Evolutionary conservation across 2,888 invertebrate genomes (phyloP).

Genomic region (Merodon equestris): DNA sequence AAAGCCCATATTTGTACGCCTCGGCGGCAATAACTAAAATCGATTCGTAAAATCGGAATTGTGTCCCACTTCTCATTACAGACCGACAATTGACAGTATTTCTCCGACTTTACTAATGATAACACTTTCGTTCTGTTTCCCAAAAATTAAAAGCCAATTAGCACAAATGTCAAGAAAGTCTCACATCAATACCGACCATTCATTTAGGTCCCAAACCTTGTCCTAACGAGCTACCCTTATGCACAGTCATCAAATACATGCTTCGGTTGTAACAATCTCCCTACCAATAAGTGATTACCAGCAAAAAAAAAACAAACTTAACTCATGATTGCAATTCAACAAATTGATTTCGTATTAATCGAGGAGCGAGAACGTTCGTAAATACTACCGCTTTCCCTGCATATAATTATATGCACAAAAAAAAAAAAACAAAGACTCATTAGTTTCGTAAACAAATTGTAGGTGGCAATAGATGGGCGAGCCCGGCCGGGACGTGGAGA

Average conservation of each 20-base stretch:
- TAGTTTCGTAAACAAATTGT: slow-evolving; percentile 62
- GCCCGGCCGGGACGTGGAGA: slow-evolving; percentile 16
- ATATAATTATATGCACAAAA: slow-evolving; percentile 15
- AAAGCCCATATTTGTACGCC: too few relatives aligned
- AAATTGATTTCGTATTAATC: slow-evolving; percentile 63
- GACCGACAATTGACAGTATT: neutral
- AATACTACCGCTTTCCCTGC: slow-evolving; percentile 29
- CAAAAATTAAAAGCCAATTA: slow-evolving; percentile 38
- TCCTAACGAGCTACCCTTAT: too few relatives aligned
- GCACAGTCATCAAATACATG: too few relatives aligned
- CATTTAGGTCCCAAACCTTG: neutral
- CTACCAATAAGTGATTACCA: too few relatives aligned
- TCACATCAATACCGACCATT: slow-evolving; percentile 9
- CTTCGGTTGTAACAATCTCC: too few relatives aligned
- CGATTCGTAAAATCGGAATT: too few relatives aligned
- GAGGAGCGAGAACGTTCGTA: slow-evolving; percentile 38
- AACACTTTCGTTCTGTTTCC: neutral
- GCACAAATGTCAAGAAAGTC: slow-evolving; percentile 20
- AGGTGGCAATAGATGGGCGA: slow-evolving; percentile 31
- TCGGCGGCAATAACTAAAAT: too few relatives aligned
- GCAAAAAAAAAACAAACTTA: slow-evolving; percentile 33
- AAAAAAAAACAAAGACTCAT: slow-evolving; percentile 37
- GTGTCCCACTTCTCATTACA: too few relatives aligned
- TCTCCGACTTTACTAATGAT: slow-evolving; percentile 2
- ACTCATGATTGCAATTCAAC: slow-evolving; percentile 58